phyloP scores from a whole-genome alignment of 2,888 invertebrate genomes.

The Megaustenia siamemsis region DNA sequence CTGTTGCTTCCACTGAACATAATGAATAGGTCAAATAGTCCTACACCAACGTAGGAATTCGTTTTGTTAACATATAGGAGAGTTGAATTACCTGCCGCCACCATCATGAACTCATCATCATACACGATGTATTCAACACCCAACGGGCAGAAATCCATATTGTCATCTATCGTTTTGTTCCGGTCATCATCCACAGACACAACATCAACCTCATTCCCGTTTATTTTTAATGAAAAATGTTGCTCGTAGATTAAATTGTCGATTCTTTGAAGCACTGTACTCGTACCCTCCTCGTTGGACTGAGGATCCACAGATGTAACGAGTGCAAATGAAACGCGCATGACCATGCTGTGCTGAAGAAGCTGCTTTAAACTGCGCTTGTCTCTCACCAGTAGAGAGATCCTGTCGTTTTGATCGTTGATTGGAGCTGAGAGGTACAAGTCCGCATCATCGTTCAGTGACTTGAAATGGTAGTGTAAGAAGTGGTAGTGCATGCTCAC shows the following conservation, averaged over 20 bases:
- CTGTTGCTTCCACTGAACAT: conserved; percentile 62
- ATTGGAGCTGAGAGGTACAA: conserved; percentile 41
- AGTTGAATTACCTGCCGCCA: background rate
- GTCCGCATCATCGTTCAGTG: background rate
- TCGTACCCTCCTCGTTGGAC: conserved; percentile 58
- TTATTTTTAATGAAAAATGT: conserved; percentile 65
- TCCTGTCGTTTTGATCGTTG: conserved; percentile 33
- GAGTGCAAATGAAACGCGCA: conserved; percentile 65
- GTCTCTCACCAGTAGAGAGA: background rate
- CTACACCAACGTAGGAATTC: conserved; percentile 54
- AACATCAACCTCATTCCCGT: conserved; percentile 67
- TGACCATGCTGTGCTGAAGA: conserved; percentile 22
- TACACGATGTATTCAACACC: conserved; percentile 41
- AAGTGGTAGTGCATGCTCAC: conserved; percentile 10
- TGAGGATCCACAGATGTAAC: conserved; percentile 61
- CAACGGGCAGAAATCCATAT: conserved; percentile 46
- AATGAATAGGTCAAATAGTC: conserved; percentile 69
- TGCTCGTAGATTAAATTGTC: conserved; percentile 60
- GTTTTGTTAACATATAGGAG: conserved; percentile 52
- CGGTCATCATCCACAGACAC: conserved; percentile 57
- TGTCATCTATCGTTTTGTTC: background rate
- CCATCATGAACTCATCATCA: conserved; percentile 39
- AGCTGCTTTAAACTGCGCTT: background rate
- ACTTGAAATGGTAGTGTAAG: background rate
- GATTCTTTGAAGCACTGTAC: conserved; percentile 63